phyloP scores from a whole-genome alignment of 2,888 invertebrate genomes.

The Trileptium ribeirensis region DNA sequence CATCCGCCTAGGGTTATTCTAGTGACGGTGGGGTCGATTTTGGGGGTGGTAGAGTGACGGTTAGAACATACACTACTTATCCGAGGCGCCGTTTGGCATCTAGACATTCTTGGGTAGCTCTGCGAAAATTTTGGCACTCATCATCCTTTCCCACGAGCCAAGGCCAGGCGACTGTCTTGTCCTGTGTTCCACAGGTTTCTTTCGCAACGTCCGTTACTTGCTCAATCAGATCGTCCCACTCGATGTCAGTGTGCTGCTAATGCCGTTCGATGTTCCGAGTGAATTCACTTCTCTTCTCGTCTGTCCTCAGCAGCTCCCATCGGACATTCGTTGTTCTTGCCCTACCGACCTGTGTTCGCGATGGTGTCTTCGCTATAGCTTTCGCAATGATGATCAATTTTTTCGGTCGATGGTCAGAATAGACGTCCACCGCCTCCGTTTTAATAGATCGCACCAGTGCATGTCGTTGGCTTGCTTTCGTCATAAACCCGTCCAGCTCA shows the following conservation, averaged over 20 bases:
- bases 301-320: background rate
- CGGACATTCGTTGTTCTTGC: background rate
- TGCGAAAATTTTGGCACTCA: background rate
- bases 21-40: no score
- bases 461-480: background rate
- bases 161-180: background rate
- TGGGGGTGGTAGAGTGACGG: no score
- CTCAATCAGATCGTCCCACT: background rate
- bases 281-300: background rate
- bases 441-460: background rate
- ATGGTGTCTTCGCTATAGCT: no score
- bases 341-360: no score
- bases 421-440: background rate
- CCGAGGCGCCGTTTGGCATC: background rate
- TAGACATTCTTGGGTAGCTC: background rate
- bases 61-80: background rate
- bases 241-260: background rate
- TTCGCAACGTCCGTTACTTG: background rate
- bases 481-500: background rate
- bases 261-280: background rate
- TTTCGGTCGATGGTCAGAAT: background rate
- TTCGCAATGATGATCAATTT: background rate
- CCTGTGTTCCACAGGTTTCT: background rate
- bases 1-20: no score
- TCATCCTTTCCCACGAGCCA: conserved; percentile 7